A percentile compares a stretch with the other conserved stretches of the same genome.
Conservation (phyloP, 2,888 invertebrate genomes). For the Noctuana brunneofusca region DNA sequence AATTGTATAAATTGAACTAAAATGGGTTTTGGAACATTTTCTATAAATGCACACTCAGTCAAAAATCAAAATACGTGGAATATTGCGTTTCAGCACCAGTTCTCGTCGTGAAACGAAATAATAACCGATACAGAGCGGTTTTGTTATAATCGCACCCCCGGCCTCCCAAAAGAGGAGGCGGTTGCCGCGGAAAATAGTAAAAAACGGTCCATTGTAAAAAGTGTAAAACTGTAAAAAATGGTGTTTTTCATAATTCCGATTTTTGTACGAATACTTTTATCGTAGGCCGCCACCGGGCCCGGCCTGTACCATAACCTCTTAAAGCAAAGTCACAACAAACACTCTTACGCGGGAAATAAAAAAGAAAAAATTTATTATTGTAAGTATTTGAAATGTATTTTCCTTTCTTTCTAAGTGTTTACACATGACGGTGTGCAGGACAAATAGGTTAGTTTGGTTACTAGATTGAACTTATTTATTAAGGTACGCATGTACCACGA, state of each 20-base stretch:
- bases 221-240: constrained; percentile 41
- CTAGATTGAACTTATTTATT: no score
- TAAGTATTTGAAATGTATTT: no score
- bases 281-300: constrained; percentile 39
- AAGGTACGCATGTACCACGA: no score
- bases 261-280: constrained; percentile 39
- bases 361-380: no score
- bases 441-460: no score
- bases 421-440: no score
- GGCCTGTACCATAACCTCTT: background rate
- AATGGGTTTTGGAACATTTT: constrained; percentile 15
- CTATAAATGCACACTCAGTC: constrained; percentile 59
- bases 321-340: no score
- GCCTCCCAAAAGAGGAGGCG: constrained; percentile 37
- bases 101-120: constrained; percentile 26
- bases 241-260: constrained; percentile 36
- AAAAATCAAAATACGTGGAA: constrained; percentile 38
- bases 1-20: constrained; percentile 28
- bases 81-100: constrained; percentile 49
- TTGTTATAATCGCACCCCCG: constrained; percentile 5
- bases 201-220: constrained; percentile 36
- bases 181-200: constrained; percentile 35
- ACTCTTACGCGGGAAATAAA: no score
- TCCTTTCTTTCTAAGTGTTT: no score
- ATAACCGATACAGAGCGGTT: constrained; percentile 22